Evolutionary conservation across 2,797 vertebrate species (phyloP), one percentile per base, ranked within the genome.

Genomic region (Gephyroberyx darwinii): DNA sequence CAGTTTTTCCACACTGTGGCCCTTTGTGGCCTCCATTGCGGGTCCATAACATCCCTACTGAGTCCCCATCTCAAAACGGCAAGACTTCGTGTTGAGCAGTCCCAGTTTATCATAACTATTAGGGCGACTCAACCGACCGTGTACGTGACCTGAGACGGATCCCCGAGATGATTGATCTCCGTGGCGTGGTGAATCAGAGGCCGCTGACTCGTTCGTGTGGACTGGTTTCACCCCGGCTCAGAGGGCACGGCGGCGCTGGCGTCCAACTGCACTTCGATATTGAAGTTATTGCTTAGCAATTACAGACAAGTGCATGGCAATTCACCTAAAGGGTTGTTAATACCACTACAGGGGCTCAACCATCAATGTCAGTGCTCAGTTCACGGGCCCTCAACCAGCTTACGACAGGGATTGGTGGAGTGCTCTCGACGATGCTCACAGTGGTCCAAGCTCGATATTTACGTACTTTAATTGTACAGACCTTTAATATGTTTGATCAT

Each of bases 71-170:
- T 67, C 22, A 53, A 5, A 72, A 55, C 5, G 3, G n/a, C 16
- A 45, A 30, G 58, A 70, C 65, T 53, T 33, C 48, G 22, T 35
- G 41, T n/a, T 45, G 31, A 45, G 20, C 63, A 74, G 86, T 78
- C 56, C 47, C 31, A 63, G 65, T 66, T 84, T 58, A 66, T 62
- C 39, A 77, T 70, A 67, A 83, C 57, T 55, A 66, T 9, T 26
- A 43, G 5, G 47, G 68, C 41, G 64, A 66, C 62, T 78, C 50
- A 19, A 55, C 54, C 45, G 51, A 4, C 50, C 16, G 22, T 33
- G 16, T 16, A 13, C 41, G 22, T 14, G 13, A 16, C 5, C 13
- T 14, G 13, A 45, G 43, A 45, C 43, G 16, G 16, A 45, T 17
- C 16, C 43, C 43, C 12, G 5, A 45, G 13, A 45, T 17, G 13